phyloP scores from a whole-genome alignment of 2,797 vertebrate genomes.

The Fundulus diaphanus region DNA sequence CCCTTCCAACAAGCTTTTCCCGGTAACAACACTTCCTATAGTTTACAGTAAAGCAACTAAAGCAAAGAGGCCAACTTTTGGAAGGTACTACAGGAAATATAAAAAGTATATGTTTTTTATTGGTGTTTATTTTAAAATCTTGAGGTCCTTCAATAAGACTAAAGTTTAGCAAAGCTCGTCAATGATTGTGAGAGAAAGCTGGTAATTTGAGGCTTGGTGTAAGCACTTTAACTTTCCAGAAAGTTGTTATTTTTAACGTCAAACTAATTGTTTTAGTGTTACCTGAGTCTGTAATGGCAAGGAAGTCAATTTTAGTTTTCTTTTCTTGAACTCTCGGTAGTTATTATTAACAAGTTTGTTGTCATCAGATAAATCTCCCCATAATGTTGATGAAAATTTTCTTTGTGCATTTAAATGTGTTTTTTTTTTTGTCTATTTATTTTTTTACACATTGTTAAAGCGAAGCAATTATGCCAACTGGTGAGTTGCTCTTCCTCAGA shows the following conservation, averaged over 20 bases:
- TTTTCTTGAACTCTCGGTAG: background rate
- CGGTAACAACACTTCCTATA: background rate
- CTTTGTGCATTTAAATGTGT: background rate
- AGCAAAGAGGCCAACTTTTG: background rate
- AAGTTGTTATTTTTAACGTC: background rate
- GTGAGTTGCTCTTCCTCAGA: background rate
- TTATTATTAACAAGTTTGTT: background rate
- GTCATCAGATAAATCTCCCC: background rate
- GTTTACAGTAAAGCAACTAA: slow-evolving; percentile 3
- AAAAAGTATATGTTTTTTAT: background rate
- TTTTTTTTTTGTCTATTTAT: background rate
- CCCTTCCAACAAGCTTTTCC: background rate
- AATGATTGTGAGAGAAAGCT: background rate
- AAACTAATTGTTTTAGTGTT: background rate
- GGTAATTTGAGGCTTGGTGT: slow-evolving; percentile 5
- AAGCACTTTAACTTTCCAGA: slow-evolving; percentile 13
- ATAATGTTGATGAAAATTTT: background rate
- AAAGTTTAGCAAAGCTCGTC: slow-evolving; percentile 4
- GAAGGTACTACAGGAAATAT: background rate
- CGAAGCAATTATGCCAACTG: background rate
- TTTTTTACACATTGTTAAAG: background rate
- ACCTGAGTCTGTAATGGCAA: slow-evolving; percentile 1
- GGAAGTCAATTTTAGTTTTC: background rate
- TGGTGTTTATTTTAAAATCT: background rate
- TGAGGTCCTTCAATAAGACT: background rate